Evolutionary conservation across 2,113 vertebrate genomes (phyloP).

Genomic region (Eretmochelys imbricata): DNA sequence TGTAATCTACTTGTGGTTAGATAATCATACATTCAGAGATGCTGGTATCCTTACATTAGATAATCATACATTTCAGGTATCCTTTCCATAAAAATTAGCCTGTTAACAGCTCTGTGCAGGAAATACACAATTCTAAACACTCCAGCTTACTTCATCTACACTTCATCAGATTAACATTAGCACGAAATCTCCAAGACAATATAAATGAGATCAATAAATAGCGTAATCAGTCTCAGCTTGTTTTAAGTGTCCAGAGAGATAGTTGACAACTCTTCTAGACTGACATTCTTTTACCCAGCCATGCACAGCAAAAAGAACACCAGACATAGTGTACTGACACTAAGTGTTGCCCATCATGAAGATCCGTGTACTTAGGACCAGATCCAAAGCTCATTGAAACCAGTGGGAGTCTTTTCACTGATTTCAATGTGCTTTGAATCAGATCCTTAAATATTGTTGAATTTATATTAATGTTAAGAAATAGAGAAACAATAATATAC

Average conservation of each 20-base stretch:
- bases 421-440: neutral
- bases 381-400: neutral
- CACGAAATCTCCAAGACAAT: slow-evolving; percentile 47
- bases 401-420: neutral
- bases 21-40: slow-evolving; percentile 1
- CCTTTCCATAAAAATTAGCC: slow-evolving; percentile 6
- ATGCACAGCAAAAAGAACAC: neutral
- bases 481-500: neutral
- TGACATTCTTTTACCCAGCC: neutral
- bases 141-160: slow-evolving; percentile 31
- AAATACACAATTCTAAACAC: slow-evolving; percentile 1
- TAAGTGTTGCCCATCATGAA: neutral
- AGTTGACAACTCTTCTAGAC: neutral
- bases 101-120: neutral
- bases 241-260: slow-evolving; percentile 34
- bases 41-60: neutral
- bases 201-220: slow-evolving; percentile 51
- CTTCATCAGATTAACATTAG: slow-evolving; percentile 61
- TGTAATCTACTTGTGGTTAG: neutral
- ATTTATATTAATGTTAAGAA: neutral
- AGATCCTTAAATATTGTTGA: neutral
- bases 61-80: neutral
- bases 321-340: neutral
- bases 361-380: neutral
- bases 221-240: neutral